A percentile compares a stretch with the other conserved stretches of the same genome.
These are phyloP conservation scores for Zaprionus ornatus DNA, from an alignment of 1,140 invertebrate species.

Conservation along the genomic window DNA sequence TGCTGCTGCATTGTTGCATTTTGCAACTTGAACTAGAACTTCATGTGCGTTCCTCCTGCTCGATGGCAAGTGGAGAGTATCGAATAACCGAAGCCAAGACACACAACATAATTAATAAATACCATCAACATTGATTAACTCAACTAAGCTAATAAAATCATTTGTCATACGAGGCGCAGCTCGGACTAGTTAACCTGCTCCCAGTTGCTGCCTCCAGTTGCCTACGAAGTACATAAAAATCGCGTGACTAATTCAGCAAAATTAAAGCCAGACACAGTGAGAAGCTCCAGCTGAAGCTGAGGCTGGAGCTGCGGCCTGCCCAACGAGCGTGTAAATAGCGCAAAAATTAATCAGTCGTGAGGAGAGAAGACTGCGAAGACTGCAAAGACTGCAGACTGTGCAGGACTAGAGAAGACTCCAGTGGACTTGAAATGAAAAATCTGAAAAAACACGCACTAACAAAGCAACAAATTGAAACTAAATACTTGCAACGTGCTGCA, in stretches of 20 bases:
- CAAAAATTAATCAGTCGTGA: constrained; percentile 75
- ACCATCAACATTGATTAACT: constrained; percentile 83
- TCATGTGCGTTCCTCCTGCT: constrained; percentile 35
- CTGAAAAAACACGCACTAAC: constrained; percentile 73
- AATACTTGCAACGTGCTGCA: constrained; percentile 66
- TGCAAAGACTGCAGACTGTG: neutral
- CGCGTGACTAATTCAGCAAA: constrained; percentile 79
- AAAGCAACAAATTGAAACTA: constrained; percentile 83
- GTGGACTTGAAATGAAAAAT: constrained; percentile 62
- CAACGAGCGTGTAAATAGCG: constrained; percentile 82
- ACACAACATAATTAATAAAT: constrained; percentile 82
- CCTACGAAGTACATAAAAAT: constrained; percentile 76
- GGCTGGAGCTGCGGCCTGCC: constrained; percentile 43
- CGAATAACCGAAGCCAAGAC: constrained; percentile 60
- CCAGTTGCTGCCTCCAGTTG: constrained; percentile 2
- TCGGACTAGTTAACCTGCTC: constrained; percentile 63
- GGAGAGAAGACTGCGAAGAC: constrained; percentile 5
- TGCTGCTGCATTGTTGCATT: constrained; percentile 29
- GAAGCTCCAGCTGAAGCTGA: neutral
- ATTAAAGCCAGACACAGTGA: constrained; percentile 59
- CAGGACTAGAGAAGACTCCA: constrained; percentile 29
- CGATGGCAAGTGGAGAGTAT: constrained; percentile 26
- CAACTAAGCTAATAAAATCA: constrained; percentile 83
- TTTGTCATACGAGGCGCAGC: constrained; percentile 79
- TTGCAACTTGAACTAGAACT: constrained; percentile 25